Percentiles rank a stretch among this genome's conserved stretches.
These are phyloP conservation scores for Girardinichthys multiradiatus DNA, from an alignment of 2,113 vertebrate species.

Conservation along the genomic window DNA sequence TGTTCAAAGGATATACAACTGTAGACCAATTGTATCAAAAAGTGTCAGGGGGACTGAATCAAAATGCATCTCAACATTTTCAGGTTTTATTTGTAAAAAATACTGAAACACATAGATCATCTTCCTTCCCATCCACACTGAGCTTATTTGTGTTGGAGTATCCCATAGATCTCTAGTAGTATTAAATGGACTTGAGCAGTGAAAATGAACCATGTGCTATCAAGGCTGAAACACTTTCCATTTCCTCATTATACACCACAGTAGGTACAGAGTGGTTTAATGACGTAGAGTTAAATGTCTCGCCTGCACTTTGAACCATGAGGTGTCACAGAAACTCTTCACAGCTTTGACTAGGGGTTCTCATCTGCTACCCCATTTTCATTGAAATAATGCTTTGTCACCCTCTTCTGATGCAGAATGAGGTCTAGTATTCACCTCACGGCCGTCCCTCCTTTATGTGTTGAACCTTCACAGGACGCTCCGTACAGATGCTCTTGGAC, in stretches of 20 bases:
- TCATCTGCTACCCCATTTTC: conserved; percentile 27
- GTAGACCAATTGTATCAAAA: not conserved
- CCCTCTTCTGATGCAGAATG: conserved; percentile 44
- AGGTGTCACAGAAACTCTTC: conserved; percentile 2
- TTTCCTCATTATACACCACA: not conserved
- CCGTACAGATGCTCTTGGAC: conserved; percentile 67
- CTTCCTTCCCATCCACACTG: not conserved
- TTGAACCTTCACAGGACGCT: conserved; percentile 65
- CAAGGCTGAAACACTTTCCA: not conserved
- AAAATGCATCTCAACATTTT: too few species aligned
- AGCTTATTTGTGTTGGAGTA: not conserved
- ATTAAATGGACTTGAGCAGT: not conserved
- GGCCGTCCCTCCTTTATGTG: conserved; percentile 53
- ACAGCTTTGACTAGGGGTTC: conserved; percentile 32
- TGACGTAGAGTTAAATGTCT: not conserved
- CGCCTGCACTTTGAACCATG: conserved; percentile 9
- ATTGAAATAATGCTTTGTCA: conserved; percentile 62
- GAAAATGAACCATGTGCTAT: not conserved
- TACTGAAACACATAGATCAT: not conserved
- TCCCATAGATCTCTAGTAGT: not conserved
- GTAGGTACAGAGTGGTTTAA: not conserved
- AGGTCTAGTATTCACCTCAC: conserved; percentile 73
- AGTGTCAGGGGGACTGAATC: not conserved
- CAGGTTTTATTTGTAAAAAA: not conserved
- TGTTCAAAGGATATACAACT: too few species aligned